Evolutionary conservation across 37 sponge, comb jelly and placozoan species (phyloP), one percentile per base, ranked within the genome.

Genomic region (Theonella swinhoei): DNA sequence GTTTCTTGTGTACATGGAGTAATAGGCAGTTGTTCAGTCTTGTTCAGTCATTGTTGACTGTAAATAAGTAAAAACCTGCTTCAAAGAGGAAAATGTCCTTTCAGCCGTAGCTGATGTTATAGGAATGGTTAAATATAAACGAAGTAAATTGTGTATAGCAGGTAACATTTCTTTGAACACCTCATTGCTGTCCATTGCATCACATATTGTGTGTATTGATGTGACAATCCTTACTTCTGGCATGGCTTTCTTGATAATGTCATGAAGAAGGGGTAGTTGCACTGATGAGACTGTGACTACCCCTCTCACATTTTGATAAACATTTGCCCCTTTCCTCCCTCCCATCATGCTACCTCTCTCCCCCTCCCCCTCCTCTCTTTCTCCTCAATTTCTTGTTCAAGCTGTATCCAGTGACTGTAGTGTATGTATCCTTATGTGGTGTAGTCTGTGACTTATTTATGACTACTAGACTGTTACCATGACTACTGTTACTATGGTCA

Each of bases 21-120:
- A 82, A 7, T 23, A 62, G 37, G 2, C 31, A 3, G 37, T 82
- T 35, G 76, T 85, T 85, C n/a, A 64, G 34, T 1, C 78, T 30
- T 85, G 5, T 58, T 85, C 65, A 4, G 70, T 76, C 85, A 84
- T 84, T 24, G 87, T 70, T 34, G n/a, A n/a, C n/a, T n/a, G n/a
- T n/a, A n/a, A n/a, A n/a, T 80, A 80, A 3, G 75, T 59, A 14
- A 54, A 30, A 23, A 87, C 42, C 2, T 66, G 75, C 37, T 72
- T 60, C 40, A 87, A 28, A 33, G 35, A 41, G 4, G 88, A 80
- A 79, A 87, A 87, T 74, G 88, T 78, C 72, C 88, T 61, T 72
- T 87, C 81, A 62, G 88, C 80, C 59, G 88, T 81, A 28, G 88
- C 74, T 54, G 82, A 30, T 35, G 75, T 81, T 31, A 80, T 67